Percentiles rank a stretch among this genome's conserved stretches.
phyloP scores from a whole-genome alignment of 2,113 vertebrate genomes.

The Chionodraco myersi region DNA sequence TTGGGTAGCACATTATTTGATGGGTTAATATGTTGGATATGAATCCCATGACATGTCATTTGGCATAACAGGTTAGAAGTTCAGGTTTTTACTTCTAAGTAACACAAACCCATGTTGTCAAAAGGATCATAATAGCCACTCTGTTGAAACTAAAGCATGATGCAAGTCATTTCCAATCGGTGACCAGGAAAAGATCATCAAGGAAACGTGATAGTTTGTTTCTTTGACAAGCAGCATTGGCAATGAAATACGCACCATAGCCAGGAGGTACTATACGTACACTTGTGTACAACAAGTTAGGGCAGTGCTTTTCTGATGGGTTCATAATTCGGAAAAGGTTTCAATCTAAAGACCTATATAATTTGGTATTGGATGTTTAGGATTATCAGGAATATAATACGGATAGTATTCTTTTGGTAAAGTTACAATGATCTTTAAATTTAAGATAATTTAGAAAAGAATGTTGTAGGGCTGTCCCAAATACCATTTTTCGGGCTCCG shows the following conservation, averaged over 20 bases:
- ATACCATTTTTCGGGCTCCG: too few relatives aligned
- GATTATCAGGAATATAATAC: background rate
- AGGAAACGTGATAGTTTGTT: slow-evolving; percentile 70
- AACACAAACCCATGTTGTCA: background rate
- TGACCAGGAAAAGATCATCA: slow-evolving; percentile 37
- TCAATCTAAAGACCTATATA: too few relatives aligned
- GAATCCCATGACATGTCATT: too few relatives aligned
- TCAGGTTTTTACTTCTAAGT: too few relatives aligned
- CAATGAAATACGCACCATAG: slow-evolving; percentile 46
- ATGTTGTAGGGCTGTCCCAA: too few relatives aligned
- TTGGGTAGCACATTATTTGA: background rate
- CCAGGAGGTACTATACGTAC: slow-evolving; percentile 4
- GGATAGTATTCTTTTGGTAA: background rate
- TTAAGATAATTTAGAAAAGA: too few relatives aligned
- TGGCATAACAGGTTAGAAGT: background rate
- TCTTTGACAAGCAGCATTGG: slow-evolving; percentile 32
- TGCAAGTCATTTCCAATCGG: slow-evolving; percentile 26
- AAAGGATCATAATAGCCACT: slow-evolving; percentile 21
- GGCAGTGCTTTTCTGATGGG: background rate
- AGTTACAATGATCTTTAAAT: background rate
- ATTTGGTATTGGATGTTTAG: too few relatives aligned
- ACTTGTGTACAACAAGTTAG: background rate
- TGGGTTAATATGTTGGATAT: background rate
- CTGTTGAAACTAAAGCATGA: slow-evolving; percentile 19
- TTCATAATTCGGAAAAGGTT: too few relatives aligned